Conservation (phyloP, 2,888 invertebrate species). For the Anticlea derivata region DNA sequence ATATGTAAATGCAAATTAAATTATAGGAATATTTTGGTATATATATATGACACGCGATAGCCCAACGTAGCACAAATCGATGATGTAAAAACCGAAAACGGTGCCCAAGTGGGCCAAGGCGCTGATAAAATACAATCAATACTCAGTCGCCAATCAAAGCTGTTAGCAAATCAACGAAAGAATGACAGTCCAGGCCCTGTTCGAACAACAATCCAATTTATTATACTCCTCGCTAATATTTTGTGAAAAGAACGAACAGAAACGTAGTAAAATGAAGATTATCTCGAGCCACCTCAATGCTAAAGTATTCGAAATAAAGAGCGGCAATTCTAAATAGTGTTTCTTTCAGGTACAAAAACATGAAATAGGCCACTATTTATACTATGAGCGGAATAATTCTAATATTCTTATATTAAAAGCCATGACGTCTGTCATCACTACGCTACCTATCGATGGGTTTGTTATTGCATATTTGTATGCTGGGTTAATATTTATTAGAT, state of each 20-base stretch:
- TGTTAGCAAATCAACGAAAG: constrained; percentile 12
- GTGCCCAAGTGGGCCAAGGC: constrained; percentile 41
- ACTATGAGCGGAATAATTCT: constrained; percentile 11
- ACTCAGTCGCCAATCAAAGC: constrained; percentile 30
- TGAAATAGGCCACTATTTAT: no score
- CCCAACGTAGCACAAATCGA: constrained; percentile 3
- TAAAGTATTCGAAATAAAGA: no score
- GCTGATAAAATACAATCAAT: constrained; percentile 41
- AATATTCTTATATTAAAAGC: constrained; percentile 15
- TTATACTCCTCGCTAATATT: no score
- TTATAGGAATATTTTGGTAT: no score
- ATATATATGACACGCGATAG: background rate
- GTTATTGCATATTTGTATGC: constrained; percentile 12
- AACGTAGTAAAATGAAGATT: no score
- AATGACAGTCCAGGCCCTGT: background rate
- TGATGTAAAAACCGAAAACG: constrained; percentile 8
- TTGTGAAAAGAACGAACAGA: no score
- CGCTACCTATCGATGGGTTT: constrained; percentile 10
- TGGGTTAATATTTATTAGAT: constrained; percentile 11
- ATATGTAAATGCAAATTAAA: background rate
- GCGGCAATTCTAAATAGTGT: no score
- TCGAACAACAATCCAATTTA: background rate
- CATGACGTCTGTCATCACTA: constrained; percentile 12
- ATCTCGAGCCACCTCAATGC: no score
- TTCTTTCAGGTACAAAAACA: no score